Evolutionary conservation across 2,797 vertebrate genomes (phyloP).

Genomic region (Rallus crepitans): DNA sequence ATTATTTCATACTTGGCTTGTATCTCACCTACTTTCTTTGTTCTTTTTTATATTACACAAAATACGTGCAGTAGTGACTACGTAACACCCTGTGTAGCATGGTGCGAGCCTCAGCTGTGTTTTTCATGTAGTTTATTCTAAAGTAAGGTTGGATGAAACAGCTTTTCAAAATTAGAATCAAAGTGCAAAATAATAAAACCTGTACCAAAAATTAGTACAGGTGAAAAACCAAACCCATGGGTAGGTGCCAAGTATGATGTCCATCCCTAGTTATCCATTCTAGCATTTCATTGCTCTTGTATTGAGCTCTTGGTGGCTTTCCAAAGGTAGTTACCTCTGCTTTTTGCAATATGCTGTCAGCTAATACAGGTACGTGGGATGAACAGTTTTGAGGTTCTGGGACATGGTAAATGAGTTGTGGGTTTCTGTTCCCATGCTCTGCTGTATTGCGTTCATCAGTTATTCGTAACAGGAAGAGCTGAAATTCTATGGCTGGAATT

Average conservation of each 20-base stretch:
- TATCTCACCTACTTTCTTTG: neutral
- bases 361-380: accelerated
- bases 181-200: neutral
- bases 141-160: neutral
- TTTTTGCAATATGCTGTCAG: neutral
- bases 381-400: neutral
- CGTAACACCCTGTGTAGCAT: neutral
- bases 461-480: neutral
- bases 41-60: neutral
- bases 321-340: accelerated
- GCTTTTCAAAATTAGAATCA: neutral
- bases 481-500: neutral
- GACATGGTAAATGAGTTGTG: neutral
- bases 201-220: neutral
- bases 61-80: neutral
- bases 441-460: neutral
- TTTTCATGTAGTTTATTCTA: neutral
- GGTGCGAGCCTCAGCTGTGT: neutral
- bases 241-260: neutral
- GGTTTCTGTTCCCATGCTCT: neutral
- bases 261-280: neutral
- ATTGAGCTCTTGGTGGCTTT: neutral
- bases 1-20: neutral
- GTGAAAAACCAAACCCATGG: neutral
- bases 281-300: neutral